phyloP scores from a whole-genome alignment of 2,888 invertebrate genomes.

The Mythimna loreyi region DNA sequence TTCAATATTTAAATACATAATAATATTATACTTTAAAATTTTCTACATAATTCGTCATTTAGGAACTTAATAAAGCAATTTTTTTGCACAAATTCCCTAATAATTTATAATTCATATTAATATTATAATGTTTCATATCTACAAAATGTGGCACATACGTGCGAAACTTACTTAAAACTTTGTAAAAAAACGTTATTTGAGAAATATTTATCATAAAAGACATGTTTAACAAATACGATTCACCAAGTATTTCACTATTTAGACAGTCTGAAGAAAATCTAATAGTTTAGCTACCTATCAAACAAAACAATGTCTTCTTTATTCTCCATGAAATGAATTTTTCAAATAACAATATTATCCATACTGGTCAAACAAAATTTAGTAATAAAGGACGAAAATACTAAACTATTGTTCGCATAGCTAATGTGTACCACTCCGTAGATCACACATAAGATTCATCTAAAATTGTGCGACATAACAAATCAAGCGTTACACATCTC shows the following conservation, averaged over 20 bases:
- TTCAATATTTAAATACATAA: slow-evolving; percentile 46
- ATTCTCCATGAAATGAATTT: slow-evolving; percentile 3
- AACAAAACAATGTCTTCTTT: background rate
- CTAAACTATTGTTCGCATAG: background rate
- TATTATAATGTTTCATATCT: slow-evolving; percentile 28
- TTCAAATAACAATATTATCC: background rate
- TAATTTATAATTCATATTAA: slow-evolving; percentile 24
- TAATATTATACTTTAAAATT: slow-evolving; percentile 38
- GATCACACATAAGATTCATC: slow-evolving; percentile 48
- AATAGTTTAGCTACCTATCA: background rate
- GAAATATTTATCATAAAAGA: slow-evolving; percentile 27
- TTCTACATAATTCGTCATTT: slow-evolving; percentile 47
- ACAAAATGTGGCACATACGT: slow-evolving; percentile 52
- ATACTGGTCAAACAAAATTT: background rate
- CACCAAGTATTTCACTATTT: background rate
- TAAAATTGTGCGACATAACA: slow-evolving; percentile 67
- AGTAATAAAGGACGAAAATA: slow-evolving; percentile 8
- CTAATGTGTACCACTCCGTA: slow-evolving; percentile 35
- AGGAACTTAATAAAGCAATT: slow-evolving; percentile 52
- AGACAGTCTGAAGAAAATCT: slow-evolving; percentile 10
- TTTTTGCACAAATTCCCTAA: slow-evolving; percentile 37
- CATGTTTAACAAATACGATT: slow-evolving; percentile 11
- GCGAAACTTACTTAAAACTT: slow-evolving; percentile 11
- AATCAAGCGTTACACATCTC: slow-evolving; percentile 64
- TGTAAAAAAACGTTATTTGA: slow-evolving; percentile 20